Evolutionary conservation across 2,888 invertebrate genomes (phyloP), one percentile per base, ranked within the genome.

Genomic region (Nephrotoma flavescens): DNA sequence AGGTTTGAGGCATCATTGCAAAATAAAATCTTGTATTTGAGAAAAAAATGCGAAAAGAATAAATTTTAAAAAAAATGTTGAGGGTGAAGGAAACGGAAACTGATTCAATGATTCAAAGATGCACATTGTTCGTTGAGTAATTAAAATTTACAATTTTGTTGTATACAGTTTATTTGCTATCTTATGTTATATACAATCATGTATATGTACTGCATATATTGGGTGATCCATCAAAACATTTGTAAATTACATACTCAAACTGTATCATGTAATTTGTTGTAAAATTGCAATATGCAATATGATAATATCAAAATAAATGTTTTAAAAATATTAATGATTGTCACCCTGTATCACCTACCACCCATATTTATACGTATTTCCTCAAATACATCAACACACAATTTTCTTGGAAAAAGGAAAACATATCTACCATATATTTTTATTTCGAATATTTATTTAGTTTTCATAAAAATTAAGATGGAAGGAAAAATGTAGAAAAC

Each of bases 81-180:
- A 71, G 71, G 71, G 71, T 71, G 15, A 44, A 44, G 19, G 85
- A 85, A 85, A 85, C 44, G 85, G 85, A 85, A 85, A 85, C 85
- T 44, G 19, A 85, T 71, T 71, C 71, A 71, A 71, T 71, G 71
- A 71, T 71, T 71, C 85, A 85, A 87, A 87, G 87, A 87, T 87
- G 87, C 87, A 71, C 71, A 88, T 87, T 88, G 87, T 87, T 86
- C 83, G 87, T 87, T 87, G 87, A 88, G 88, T 88, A 88, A 88
- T 88, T 88, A 88, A 88, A 88, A 88, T 87, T 88, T 87, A 88
- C 87, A 88, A 88, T 87, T 88, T 87, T 87, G 87, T 87, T 88
- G 87, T 87, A 87, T 87, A 87, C 87, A 87, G 87, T 87, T 87
- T 88, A 88, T 88, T 87, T 86, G 86, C 52, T 57, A 86, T 86